phyloP scores from a whole-genome alignment of 2,113 vertebrate species.

The Phrynosoma blainvillii region DNA sequence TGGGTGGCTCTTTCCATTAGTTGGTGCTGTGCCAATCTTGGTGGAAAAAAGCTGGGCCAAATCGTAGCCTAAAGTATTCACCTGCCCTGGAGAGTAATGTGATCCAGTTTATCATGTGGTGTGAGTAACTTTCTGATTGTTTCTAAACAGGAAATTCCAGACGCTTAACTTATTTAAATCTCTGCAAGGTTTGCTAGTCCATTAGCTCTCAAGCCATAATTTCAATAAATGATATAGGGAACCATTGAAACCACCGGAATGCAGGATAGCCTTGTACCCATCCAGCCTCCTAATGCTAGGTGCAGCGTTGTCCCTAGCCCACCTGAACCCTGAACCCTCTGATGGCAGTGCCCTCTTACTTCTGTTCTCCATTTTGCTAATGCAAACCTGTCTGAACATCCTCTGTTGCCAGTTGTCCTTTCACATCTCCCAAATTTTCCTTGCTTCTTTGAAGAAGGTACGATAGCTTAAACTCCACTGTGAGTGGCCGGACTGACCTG shows the following conservation, averaged over 20 bases:
- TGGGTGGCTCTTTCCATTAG: no score
- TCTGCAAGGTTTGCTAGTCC: not conserved
- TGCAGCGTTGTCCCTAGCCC: not conserved
- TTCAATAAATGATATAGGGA: not conserved
- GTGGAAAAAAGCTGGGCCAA: no score
- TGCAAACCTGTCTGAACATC: not conserved
- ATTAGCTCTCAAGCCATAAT: not conserved
- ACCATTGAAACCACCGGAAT: not conserved
- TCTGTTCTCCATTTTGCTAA: not conserved
- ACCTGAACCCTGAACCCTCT: not conserved
- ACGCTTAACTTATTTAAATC: not conserved
- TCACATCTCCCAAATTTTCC: conserved; percentile 40
- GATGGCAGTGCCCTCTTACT: not conserved
- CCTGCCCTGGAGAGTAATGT: no score
- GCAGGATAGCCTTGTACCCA: not conserved
- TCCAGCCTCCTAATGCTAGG: not conserved
- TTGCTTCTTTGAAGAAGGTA: conserved; percentile 55
- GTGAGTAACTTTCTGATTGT: no score
- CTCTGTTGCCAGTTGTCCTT: conserved; percentile 36
- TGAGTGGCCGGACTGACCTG: conserved; percentile 64
- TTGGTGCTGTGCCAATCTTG: no score
- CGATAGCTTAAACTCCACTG: conserved; percentile 59
- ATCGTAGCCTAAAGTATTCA: no score
- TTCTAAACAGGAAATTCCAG: not conserved
- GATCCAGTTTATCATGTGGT: no score